phyloP scores from a whole-genome alignment of 2,797 vertebrate genomes.

The Acipenser oxyrinchus region DNA sequence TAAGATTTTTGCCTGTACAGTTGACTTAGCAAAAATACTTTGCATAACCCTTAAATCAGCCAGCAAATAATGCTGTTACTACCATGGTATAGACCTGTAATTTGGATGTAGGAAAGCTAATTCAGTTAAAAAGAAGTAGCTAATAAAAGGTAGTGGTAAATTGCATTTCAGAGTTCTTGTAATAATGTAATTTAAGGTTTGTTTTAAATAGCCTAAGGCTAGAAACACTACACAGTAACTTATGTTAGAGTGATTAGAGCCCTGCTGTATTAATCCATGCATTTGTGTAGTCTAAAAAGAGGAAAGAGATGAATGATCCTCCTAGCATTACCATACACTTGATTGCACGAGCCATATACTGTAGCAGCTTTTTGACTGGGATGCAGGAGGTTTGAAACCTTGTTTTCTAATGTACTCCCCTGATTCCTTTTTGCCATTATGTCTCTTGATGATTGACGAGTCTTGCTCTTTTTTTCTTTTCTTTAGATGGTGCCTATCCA shows the following conservation, averaged over 20 bases:
- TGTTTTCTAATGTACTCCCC: conserved; percentile 5
- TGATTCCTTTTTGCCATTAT: not conserved
- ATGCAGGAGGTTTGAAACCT: conserved; percentile 11
- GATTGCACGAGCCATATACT: conserved; percentile 10
- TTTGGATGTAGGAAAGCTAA: conserved; percentile 1
- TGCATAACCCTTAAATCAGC: conserved; percentile 3
- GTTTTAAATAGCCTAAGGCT: conserved; percentile 31
- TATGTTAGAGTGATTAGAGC: conserved; percentile 34
- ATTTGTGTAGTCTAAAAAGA: conserved; percentile 23
- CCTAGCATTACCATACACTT: conserved; percentile 8
- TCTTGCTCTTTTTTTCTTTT: not conserved
- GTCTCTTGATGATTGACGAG: conserved; percentile 9
- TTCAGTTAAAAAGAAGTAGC: conserved; percentile 3
- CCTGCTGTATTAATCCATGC: conserved; percentile 29
- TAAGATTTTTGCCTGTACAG: conserved; percentile 4
- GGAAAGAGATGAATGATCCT: conserved; percentile 15
- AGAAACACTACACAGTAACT: conserved; percentile 6
- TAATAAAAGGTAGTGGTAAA: conserved; percentile 7
- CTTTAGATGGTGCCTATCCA: conserved; percentile 26
- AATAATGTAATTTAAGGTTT: conserved; percentile 39
- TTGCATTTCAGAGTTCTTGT: conserved; percentile 5
- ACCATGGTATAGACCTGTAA: conserved; percentile 1
- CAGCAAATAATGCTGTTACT: not conserved
- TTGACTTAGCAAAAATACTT: not conserved
- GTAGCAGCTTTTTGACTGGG: not conserved